Percentiles rank a stretch among this genome's conserved stretches.
These are phyloP conservation scores for Xylota segnis DNA, from an alignment of 2,888 invertebrate genomes.

Conservation along the genomic window DNA sequence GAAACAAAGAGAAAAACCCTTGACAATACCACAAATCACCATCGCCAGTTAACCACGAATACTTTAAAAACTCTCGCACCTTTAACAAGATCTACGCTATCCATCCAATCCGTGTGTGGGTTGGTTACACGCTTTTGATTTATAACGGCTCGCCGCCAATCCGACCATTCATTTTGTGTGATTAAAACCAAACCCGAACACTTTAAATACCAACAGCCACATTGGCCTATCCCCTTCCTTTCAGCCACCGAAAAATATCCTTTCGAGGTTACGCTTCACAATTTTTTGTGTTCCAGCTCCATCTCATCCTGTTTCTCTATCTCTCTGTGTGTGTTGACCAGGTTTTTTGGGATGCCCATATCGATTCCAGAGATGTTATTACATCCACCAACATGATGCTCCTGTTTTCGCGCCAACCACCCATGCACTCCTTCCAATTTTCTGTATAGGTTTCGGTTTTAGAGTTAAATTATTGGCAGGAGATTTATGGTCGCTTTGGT, in stretches of 20 bases:
- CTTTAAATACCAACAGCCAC: slow-evolving; percentile 65
- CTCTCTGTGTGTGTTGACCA: slow-evolving; percentile 11
- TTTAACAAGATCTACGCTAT: not conserved
- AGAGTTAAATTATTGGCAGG: slow-evolving; percentile 68
- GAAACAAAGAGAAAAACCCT: not conserved
- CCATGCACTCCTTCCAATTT: slow-evolving; percentile 2
- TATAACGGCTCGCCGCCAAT: slow-evolving; percentile 79
- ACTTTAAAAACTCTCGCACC: slow-evolving; percentile 1
- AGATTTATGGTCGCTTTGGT: slow-evolving; percentile 57
- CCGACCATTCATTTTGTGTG: slow-evolving; percentile 79
- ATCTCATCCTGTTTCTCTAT: no score
- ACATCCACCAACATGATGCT: slow-evolving; percentile 39
- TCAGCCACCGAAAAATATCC: slow-evolving; percentile 50
- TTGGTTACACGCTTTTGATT: slow-evolving; percentile 78
- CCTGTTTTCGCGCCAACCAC: slow-evolving; percentile 20
- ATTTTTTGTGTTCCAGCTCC: not conserved
- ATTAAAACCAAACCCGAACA: slow-evolving; percentile 77
- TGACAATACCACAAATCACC: slow-evolving; percentile 19
- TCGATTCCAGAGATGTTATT: slow-evolving; percentile 60
- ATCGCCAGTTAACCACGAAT: slow-evolving; percentile 17
- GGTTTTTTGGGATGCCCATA: slow-evolving; percentile 36
- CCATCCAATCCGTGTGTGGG: not conserved
- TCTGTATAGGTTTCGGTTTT: slow-evolving; percentile 43
- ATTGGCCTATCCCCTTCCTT: slow-evolving; percentile 9
- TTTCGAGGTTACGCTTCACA: not conserved